Percentiles rank a stretch among this genome's conserved stretches.
Conservation (phyloP, 2,888 invertebrate genomes). For the Cantharis lateralis region DNA sequence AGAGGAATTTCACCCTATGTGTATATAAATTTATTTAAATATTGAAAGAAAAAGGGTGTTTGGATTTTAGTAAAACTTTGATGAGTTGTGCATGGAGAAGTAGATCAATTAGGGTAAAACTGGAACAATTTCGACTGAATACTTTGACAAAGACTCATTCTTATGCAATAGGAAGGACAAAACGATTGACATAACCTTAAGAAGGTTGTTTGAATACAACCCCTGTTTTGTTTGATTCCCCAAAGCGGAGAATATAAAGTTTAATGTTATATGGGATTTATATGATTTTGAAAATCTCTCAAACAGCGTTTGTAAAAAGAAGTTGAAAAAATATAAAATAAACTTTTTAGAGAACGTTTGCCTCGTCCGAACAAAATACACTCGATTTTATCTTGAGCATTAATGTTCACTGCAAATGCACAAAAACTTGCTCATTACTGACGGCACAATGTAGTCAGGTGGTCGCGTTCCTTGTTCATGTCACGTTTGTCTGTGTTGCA, state of each 20-base stretch:
- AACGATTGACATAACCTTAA: constrained; percentile 46
- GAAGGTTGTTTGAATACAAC: constrained; percentile 48
- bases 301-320: constrained; percentile 9
- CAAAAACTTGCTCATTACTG: constrained; percentile 43
- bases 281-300: constrained; percentile 17
- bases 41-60: background rate
- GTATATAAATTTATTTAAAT: background rate
- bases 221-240: constrained; percentile 46
- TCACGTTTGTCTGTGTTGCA: constrained; percentile 34
- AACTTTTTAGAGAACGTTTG: constrained; percentile 17
- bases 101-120: background rate
- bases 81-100: background rate
- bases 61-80: background rate
- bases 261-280: constrained; percentile 44
- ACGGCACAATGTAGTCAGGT: constrained; percentile 40
- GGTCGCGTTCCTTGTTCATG: constrained; percentile 39
- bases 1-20: too few species aligned
- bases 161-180: constrained; percentile 37
- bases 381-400: constrained; percentile 40
- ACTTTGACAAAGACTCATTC: background rate
- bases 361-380: constrained; percentile 30
- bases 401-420: constrained; percentile 42
- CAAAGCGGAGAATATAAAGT: constrained; percentile 41
- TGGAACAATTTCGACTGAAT: background rate
- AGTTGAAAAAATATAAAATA: constrained; percentile 7